These are phyloP conservation scores for pig (Sus scrofa) DNA, from an alignment of 2,113 vertebrate genomes.

Conservation along the genomic window T2T-Sscrofa CM000819.6:133704501-133705000, in stretches of 20 bases:
- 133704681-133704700: not conserved
- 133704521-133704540: too few species aligned
- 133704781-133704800: not conserved
- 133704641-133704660: too few species aligned
- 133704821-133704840: not conserved
- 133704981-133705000: not conserved
- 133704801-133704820: not conserved
- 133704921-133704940: not conserved
- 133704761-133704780: too few species aligned
- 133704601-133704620: too few species aligned
- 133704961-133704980: not conserved
- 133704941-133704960: not conserved
- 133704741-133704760: not conserved
- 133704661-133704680: not conserved
- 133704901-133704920: not conserved
- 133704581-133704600: too few species aligned
- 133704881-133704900: not conserved
- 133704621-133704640: too few species aligned
- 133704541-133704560: too few species aligned
- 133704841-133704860: not conserved
- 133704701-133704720: not conserved
- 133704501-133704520: too few species aligned
- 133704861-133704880: not conserved
- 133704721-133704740: not conserved
- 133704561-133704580: too few species aligned